Base-by-base conservation (phyloP, 2,797 vertebrate species). In the Jordanella pulchra region DNA sequence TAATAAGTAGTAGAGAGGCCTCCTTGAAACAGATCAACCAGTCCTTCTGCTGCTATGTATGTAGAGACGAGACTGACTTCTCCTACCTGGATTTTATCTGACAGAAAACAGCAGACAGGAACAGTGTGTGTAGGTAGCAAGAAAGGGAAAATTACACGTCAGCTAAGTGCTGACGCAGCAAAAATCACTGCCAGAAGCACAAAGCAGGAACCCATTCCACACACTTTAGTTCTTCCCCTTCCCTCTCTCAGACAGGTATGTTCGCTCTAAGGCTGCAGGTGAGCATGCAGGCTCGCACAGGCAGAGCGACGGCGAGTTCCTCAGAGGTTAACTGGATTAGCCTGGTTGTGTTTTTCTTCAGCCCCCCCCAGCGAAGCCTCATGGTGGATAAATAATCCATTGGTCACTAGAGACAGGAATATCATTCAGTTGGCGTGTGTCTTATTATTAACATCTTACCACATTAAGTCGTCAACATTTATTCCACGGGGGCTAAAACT, bases 301-400 rank as follows among this genome's bases (percentile, higher is more conserved):
- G 30, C 23, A 50, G 2, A 53, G 30, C 15, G 39, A 47, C 4
- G 44, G 25, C 13, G 58, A 65, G 66, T 25, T 67, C 67, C 63
- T 39, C 2, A 1, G 65, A 51, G 65, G 65, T 32, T 79, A 80
- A 80, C 70, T n/a, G 85, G 88, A 89, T 91, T 86, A 89, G 69
- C 72, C 56, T 2, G 60, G 56, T 56, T 64, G 39, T 82, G 79
- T 88, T 87, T 71, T 76, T 70, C 56, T 72, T 54, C 71, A 3
- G 10, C 50, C 71, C 84, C 71, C 84, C 81, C 71, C 64, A 60
- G 45, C 63, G 69, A 76, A 72, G 73, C 77, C 56, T 75, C 77
- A 48, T 67, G 48, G 63, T 70, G 58, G 39, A 67, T 71, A 76
- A 70, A 83, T 87, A 82, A 86, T 81, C 77, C 78, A 35, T 64